Evolutionary conservation across 2,888 invertebrate genomes (phyloP).

Genomic region (Glaucopsyche alexis): DNA sequence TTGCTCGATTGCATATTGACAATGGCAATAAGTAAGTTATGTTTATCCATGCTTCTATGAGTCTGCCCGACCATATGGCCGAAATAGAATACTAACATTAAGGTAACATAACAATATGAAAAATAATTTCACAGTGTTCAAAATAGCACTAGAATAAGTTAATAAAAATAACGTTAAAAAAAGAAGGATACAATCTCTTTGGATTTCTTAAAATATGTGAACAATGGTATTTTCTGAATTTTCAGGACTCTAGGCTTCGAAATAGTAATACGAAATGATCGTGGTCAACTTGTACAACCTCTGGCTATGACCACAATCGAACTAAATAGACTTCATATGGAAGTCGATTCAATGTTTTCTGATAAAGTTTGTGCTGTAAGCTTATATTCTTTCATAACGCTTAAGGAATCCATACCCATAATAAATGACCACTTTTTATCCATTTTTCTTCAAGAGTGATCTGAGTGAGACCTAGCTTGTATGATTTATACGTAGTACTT

Average conservation of each 20-base stretch:
- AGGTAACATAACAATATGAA: background rate
- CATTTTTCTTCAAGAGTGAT: too few relatives aligned
- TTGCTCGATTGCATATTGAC: background rate
- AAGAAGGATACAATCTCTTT: background rate
- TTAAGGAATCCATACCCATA: too few relatives aligned
- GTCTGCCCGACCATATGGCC: background rate
- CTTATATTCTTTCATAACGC: too few relatives aligned
- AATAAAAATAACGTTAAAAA: too few relatives aligned
- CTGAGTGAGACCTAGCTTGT: too few relatives aligned
- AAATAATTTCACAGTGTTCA: too few relatives aligned
- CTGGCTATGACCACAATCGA: background rate
- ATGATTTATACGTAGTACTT: too few relatives aligned
- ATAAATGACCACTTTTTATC: too few relatives aligned
- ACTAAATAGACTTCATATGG: conserved; percentile 10
- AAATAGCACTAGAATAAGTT: background rate
- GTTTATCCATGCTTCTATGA: background rate
- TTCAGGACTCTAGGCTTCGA: conserved; percentile 6
- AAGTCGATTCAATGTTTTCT: conserved; percentile 6
- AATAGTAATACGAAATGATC: background rate
- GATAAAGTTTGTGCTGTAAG: background rate
- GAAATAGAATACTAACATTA: too few relatives aligned
- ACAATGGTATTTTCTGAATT: background rate
- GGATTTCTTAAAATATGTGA: background rate
- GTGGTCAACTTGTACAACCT: background rate
- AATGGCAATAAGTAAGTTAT: conserved; percentile 9